A percentile compares a stretch with the other conserved stretches of the same genome.
Conservation (phyloP, 2,797 vertebrate species). For the Anabas testudineus region DNA sequence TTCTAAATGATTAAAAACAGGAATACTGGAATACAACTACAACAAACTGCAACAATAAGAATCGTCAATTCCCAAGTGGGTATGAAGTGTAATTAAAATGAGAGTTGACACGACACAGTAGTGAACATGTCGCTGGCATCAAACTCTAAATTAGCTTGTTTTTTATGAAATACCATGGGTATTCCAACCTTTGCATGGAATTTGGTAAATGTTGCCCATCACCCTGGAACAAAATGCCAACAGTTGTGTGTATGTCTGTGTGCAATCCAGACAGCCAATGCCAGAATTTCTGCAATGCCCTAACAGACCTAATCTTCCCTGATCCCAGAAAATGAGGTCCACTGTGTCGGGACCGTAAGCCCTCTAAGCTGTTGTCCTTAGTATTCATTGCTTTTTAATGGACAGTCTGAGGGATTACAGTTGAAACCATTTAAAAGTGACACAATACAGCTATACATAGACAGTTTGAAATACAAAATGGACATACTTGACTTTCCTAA, state of each 20-base stretch:
- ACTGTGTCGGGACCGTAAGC: slow-evolving; percentile 59
- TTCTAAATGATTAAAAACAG: no score
- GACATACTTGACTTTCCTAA: slow-evolving; percentile 53
- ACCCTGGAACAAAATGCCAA: slow-evolving; percentile 34
- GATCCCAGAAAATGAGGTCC: slow-evolving; percentile 74
- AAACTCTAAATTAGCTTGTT: no score
- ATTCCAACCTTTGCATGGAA: slow-evolving; percentile 11
- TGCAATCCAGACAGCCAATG: slow-evolving; percentile 55
- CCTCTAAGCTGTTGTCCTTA: slow-evolving; percentile 64
- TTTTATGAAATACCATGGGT: not conserved
- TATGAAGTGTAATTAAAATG: no score
- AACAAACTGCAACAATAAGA: no score
- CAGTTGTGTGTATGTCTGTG: slow-evolving; percentile 1
- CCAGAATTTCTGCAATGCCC: slow-evolving; percentile 59
- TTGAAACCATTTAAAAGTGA: slow-evolving; percentile 70
- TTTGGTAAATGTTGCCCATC: slow-evolving; percentile 38
- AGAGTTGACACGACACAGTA: no score
- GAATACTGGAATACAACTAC: no score
- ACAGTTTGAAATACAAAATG: slow-evolving; percentile 61
- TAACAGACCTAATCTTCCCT: slow-evolving; percentile 72
- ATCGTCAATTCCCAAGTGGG: no score
- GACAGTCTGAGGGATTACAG: slow-evolving; percentile 59
- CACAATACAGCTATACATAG: slow-evolving; percentile 74
- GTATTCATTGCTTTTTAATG: slow-evolving; percentile 78
- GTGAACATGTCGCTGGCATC: no score